Evolutionary conservation across 2,888 invertebrate species (phyloP).

Genomic region (Crocallis elinguaria): DNA sequence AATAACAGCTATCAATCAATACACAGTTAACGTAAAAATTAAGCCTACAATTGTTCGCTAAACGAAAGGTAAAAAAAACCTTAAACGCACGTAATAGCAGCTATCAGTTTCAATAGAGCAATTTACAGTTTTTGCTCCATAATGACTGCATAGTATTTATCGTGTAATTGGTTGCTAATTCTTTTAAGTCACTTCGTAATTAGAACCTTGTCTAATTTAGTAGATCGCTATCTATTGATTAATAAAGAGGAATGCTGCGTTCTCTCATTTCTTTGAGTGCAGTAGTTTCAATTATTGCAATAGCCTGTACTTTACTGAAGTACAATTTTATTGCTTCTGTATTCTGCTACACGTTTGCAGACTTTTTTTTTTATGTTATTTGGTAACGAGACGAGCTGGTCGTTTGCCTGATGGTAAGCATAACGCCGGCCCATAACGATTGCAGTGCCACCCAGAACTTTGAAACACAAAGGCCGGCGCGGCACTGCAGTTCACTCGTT

Average conservation of each 20-base stretch:
- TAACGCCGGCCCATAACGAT: too few relatives aligned
- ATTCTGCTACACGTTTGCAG: not conserved
- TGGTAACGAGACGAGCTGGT: too few relatives aligned
- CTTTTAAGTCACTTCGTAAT: constrained; percentile 49
- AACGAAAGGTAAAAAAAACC: constrained; percentile 53
- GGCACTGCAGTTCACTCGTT: too few relatives aligned
- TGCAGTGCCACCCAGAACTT: too few relatives aligned
- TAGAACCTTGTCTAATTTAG: constrained; percentile 42
- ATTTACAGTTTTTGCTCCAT: constrained; percentile 46
- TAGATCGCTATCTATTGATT: constrained; percentile 61
- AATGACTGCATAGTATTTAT: constrained; percentile 43
- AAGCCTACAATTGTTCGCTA: constrained; percentile 12
- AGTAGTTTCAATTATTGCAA: constrained; percentile 10
- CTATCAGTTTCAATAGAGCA: constrained; percentile 66
- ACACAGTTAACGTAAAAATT: not conserved
- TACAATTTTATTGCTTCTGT: not conserved
- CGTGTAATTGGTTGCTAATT: constrained; percentile 65
- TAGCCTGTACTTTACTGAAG: not conserved
- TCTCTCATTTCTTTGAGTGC: constrained; percentile 13
- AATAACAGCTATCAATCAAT: not conserved
- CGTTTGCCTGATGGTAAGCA: too few relatives aligned
- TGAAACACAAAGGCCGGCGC: too few relatives aligned
- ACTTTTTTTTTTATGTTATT: too few relatives aligned
- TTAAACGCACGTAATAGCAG: constrained; percentile 49
- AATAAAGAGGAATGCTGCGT: constrained; percentile 35